Evolutionary conservation across 1,140 invertebrate species (phyloP).

Genomic region (Neodiprion lecontei): DNA sequence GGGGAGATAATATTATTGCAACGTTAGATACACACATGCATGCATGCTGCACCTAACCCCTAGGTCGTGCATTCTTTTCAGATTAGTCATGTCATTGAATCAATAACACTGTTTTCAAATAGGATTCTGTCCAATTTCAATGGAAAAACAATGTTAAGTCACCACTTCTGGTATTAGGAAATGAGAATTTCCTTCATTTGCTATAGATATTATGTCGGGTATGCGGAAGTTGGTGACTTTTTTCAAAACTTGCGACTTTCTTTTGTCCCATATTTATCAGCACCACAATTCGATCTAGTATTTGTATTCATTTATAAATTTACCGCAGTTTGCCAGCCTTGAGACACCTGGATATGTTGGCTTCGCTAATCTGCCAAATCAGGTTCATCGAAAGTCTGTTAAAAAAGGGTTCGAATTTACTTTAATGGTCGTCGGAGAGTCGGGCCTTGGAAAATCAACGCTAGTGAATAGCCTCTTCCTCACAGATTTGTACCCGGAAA

Average conservation of each 20-base stretch:
- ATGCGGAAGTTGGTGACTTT: not conserved
- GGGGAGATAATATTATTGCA: not conserved
- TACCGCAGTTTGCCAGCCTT: conserved; percentile 75
- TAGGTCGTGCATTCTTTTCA: not conserved
- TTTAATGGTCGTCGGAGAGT: conserved; percentile 97
- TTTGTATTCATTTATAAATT: conserved; percentile 21
- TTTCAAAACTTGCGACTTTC: not conserved
- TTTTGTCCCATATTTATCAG: not conserved
- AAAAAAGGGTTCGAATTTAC: conserved; percentile 99
- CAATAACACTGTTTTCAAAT: not conserved
- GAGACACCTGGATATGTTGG: conserved; percentile 90
- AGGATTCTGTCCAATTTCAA: not conserved
- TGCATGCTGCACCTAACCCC: not conserved
- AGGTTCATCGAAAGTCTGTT: conserved; percentile 94
- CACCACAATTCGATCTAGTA: not conserved
- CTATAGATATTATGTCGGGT: not conserved
- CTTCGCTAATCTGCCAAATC: conserved; percentile 94
- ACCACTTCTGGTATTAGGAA: too few species aligned
- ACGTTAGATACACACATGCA: not conserved
- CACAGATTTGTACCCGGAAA: conserved; percentile 92
- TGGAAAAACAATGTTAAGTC: too few species aligned
- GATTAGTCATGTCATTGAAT: not conserved
- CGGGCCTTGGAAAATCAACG: conserved; percentile 97
- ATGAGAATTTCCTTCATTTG: not conserved
- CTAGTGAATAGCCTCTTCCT: conserved; percentile 98